A percentile compares a stretch with the other conserved stretches of the same genome.
These are phyloP conservation scores for Porites evermanni DNA, from an alignment of 92 coral and sea anemone genomes.

Conservation along the genomic window DNA sequence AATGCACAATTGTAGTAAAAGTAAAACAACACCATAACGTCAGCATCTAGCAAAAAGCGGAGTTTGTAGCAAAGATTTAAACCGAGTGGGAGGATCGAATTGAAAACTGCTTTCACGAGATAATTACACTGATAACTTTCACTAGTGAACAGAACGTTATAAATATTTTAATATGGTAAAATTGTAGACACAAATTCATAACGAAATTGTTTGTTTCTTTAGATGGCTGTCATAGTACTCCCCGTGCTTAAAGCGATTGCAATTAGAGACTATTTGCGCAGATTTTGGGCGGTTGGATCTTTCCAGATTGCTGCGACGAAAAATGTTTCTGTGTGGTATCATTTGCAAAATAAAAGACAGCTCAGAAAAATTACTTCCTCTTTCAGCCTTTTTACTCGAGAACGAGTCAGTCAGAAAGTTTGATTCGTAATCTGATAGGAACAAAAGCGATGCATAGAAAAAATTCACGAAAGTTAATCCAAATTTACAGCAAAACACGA, in stretches of 20 bases:
- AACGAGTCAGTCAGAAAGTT: background rate
- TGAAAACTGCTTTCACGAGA: background rate
- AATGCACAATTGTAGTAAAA: background rate
- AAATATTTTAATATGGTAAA: constrained; percentile 28
- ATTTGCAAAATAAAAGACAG: constrained; percentile 28
- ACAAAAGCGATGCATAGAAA: background rate
- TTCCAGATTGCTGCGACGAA: constrained; percentile 3
- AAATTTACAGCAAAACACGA: background rate
- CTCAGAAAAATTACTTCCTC: constrained; percentile 16
- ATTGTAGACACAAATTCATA: constrained; percentile 3
- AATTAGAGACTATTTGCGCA: constrained; percentile 6
- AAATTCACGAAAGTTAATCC: too few relatives aligned
- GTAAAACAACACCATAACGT: background rate
- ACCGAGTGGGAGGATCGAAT: background rate
- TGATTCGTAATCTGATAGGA: background rate
- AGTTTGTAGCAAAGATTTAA: background rate
- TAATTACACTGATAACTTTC: background rate
- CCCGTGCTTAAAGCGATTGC: background rate
- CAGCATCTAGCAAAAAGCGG: background rate
- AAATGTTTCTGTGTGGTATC: constrained; percentile 28
- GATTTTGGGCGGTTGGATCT: background rate
- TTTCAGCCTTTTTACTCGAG: background rate
- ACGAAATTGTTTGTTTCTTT: constrained; percentile 2
- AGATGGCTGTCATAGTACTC: constrained; percentile 1
- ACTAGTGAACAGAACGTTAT: background rate